A percentile compares a stretch with the other conserved stretches of the same genome.
Evolutionary conservation across 2,797 vertebrate genomes (phyloP).

Genomic region (Esox masquinongy): DNA sequence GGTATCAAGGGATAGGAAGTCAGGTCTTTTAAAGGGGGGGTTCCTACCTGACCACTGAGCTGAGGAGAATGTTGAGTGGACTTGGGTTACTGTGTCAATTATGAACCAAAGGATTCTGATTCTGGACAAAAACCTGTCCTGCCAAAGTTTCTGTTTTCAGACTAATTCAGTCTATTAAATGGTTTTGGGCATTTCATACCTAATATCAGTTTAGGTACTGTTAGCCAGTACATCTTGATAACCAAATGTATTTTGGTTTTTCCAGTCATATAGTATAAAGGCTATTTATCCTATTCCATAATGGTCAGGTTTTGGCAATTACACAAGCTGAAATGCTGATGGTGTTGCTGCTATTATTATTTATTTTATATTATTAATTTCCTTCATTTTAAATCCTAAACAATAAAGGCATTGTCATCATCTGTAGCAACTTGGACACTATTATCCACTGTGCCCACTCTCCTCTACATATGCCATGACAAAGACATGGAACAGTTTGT

Average conservation of each 20-base stretch:
- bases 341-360: neutral
- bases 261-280: neutral
- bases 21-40: conserved; percentile 9
- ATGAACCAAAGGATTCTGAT: conserved; percentile 5
- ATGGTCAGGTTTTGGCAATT: conserved; percentile 7
- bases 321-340: neutral
- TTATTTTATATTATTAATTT: neutral
- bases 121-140: neutral
- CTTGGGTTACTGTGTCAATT: neutral
- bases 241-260: neutral
- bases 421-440: neutral
- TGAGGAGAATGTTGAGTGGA: conserved; percentile 20
- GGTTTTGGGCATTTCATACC: neutral
- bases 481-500: neutral
- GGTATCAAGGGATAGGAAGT: conserved; percentile 21
- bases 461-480: neutral
- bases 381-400: neutral
- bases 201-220: neutral
- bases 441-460: neutral
- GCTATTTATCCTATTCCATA: neutral
- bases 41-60: conserved; percentile 23
- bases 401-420: neutral
- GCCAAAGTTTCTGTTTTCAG: neutral
- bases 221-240: neutral
- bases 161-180: neutral